A percentile compares a stretch with the other conserved stretches of the same genome.
Conservation (phyloP, 2,113 vertebrate species). For the Lampris incognitus region DNA sequence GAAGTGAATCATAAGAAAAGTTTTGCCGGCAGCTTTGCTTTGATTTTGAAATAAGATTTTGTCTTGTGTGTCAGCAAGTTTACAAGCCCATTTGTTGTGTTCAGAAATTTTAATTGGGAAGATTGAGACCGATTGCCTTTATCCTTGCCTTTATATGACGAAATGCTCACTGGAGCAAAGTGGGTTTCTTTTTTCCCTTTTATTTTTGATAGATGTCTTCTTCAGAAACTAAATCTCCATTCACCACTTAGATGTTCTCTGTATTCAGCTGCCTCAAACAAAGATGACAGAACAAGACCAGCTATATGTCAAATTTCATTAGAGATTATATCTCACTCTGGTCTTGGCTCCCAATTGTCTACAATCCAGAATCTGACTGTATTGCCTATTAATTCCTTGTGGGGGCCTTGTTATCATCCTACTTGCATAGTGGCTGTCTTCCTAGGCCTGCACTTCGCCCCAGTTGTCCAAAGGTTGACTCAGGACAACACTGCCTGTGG, state of each 20-base stretch:
- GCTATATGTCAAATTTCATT: constrained; percentile 15
- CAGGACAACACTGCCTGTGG: constrained; percentile 51
- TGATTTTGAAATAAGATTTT: too few relatives aligned
- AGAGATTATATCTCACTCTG: constrained; percentile 10
- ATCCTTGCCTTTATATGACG: neutral
- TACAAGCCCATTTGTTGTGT: too few relatives aligned
- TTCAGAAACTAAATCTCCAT: too few relatives aligned
- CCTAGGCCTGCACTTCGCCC: constrained; percentile 42
- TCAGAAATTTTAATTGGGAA: too few relatives aligned
- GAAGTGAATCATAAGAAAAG: too few relatives aligned
- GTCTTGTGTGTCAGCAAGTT: too few relatives aligned
- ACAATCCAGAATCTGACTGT: constrained; percentile 19
- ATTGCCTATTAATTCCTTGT: constrained; percentile 51
- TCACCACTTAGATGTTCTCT: neutral
- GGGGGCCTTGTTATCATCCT: constrained; percentile 15
- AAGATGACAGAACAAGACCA: neutral
- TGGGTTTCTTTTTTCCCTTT: too few relatives aligned
- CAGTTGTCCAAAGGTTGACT: constrained; percentile 39
- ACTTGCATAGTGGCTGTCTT: constrained; percentile 41
- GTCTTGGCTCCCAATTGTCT: constrained; percentile 24
- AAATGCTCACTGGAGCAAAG: neutral
- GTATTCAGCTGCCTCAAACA: constrained; percentile 1
- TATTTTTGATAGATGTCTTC: too few relatives aligned
- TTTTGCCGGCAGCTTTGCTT: too few relatives aligned
- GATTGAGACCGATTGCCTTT: too few relatives aligned